Percentiles rank a stretch among this genome's conserved stretches.
Conservation (phyloP, 2,888 invertebrate genomes). For the Leptinotarsa tumamoca region DNA sequence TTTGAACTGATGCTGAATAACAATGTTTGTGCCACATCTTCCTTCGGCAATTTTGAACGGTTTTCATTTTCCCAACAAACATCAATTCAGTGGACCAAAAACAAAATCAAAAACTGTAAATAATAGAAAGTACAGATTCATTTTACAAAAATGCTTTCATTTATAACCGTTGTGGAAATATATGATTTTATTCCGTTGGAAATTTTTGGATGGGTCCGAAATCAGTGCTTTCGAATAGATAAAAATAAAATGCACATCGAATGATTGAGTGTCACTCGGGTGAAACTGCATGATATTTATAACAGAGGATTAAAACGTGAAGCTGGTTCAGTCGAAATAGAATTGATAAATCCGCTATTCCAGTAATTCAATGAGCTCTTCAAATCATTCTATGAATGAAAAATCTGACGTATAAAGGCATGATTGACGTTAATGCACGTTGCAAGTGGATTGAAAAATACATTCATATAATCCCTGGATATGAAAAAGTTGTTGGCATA, state of each 20-base stretch:
- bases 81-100: no score
- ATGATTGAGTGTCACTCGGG: constrained; percentile 19
- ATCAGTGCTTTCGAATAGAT: constrained; percentile 2
- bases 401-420: no score
- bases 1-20: no score
- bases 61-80: no score
- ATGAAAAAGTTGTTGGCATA: no score
- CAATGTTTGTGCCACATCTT: no score
- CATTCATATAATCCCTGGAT: no score
- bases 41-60: no score
- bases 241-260: not conserved
- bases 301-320: constrained; percentile 9
- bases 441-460: no score
- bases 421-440: no score
- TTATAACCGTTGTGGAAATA: not conserved
- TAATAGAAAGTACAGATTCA: not conserved
- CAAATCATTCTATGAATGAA: not conserved
- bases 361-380: not conserved
- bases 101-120: not conserved
- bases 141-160: not conserved
- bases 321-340: not conserved
- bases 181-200: not conserved
- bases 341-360: not conserved
- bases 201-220: not conserved
- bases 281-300: not conserved